Evolutionary conservation across 2,888 invertebrate genomes (phyloP).

Genomic region (Cenopis cana): DNA sequence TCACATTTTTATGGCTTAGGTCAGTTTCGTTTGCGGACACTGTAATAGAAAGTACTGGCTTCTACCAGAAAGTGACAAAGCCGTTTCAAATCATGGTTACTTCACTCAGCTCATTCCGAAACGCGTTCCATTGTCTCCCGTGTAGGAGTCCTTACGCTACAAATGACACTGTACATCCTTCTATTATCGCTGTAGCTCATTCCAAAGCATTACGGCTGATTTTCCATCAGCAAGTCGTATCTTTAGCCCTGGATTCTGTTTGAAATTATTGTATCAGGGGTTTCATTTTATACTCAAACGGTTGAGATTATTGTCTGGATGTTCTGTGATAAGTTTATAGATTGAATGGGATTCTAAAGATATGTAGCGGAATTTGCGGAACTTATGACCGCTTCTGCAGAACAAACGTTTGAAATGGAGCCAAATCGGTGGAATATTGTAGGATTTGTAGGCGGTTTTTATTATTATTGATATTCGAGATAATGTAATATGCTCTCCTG

Average conservation of each 20-base stretch:
- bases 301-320: conserved; percentile 27
- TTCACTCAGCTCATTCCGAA: conserved; percentile 55
- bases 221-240: background rate
- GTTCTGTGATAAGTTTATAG: conserved; percentile 27
- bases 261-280: conserved; percentile 16
- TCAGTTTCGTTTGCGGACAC: too few relatives aligned
- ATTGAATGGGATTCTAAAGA: conserved; percentile 3
- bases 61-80: too few relatives aligned
- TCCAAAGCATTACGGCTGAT: conserved; percentile 1
- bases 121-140: conserved; percentile 67
- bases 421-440: background rate
- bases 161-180: conserved; percentile 12
- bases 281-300: conserved; percentile 25
- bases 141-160: conserved; percentile 60
- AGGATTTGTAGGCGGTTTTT: background rate
- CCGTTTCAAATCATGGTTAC: conserved; percentile 47
- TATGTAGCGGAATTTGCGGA: conserved; percentile 4
- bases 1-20: too few relatives aligned
- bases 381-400: background rate
- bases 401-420: conserved; percentile 9
- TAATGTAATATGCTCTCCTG: too few relatives aligned
- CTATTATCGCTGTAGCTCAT: background rate
- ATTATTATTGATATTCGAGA: background rate
- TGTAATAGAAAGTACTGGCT: too few relatives aligned
- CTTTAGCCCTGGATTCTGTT: conserved; percentile 14